phyloP scores from a whole-genome alignment of 2,797 vertebrate species.

The Rhabdophis nuchalis region DNA sequence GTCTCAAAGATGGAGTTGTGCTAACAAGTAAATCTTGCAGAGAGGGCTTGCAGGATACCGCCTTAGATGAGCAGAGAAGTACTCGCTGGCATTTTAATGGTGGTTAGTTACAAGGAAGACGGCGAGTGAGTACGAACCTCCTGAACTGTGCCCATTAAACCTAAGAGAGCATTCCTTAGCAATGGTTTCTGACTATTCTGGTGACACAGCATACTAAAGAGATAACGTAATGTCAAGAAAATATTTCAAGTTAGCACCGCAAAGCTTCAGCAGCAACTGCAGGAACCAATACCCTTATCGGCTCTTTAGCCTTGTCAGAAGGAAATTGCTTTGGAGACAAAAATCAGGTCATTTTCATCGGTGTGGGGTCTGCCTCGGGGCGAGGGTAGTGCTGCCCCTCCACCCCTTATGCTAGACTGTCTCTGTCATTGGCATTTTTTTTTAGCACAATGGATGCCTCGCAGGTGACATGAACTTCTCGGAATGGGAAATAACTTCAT shows the following conservation, averaged over 20 bases:
- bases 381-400: constrained; percentile 37
- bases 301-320: constrained; percentile 18
- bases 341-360: constrained; percentile 8
- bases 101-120: not conserved
- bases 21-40: constrained; percentile 21
- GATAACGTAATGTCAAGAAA: constrained; percentile 51
- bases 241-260: constrained; percentile 35
- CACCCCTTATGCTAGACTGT: constrained; percentile 24
- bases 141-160: constrained; percentile 34
- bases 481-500: constrained; percentile 47
- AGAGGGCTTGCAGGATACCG: constrained; percentile 23
- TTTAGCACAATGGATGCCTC: constrained; percentile 35
- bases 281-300: constrained; percentile 18
- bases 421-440: constrained; percentile 43
- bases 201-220: constrained; percentile 27
- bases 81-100: not conserved
- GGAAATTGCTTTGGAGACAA: constrained; percentile 23
- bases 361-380: constrained; percentile 13
- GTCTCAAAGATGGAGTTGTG: constrained; percentile 6
- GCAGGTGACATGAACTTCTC: constrained; percentile 37
- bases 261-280: constrained; percentile 23
- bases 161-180: constrained; percentile 8
- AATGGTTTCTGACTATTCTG: constrained; percentile 35
- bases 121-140: not conserved
- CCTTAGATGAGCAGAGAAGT: constrained; percentile 38